Evolutionary conservation across 2,113 vertebrate species (phyloP).

Genomic region (Otus sunia): DNA sequence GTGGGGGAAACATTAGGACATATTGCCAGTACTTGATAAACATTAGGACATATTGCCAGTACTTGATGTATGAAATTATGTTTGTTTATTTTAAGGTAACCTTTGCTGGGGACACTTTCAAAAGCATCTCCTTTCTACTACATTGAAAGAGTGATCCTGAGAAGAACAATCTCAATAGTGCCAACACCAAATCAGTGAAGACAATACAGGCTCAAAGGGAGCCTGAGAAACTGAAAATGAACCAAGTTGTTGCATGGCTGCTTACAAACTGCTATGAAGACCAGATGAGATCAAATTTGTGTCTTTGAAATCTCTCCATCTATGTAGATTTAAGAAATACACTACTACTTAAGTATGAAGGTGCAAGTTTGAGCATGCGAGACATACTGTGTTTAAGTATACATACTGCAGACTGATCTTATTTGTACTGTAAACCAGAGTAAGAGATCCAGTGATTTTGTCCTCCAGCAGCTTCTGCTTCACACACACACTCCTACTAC

Average conservation of each 20-base stretch:
- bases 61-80: not conserved
- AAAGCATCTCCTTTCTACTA: not conserved
- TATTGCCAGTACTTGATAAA: not conserved
- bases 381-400: not conserved
- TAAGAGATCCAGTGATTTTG: slow-evolving; percentile 26
- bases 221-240: not conserved
- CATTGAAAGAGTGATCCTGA: not conserved
- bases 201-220: not conserved
- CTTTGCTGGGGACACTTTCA: not conserved
- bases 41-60: not conserved
- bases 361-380: slow-evolving; percentile 13
- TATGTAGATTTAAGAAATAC: not conserved
- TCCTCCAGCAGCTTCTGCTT: slow-evolving; percentile 28
- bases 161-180: not conserved
- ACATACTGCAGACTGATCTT: not conserved
- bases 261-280: not conserved
- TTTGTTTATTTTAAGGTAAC: not conserved
- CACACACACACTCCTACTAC: not conserved
- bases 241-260: not conserved
- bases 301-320: slow-evolving; percentile 4
- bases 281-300: not conserved
- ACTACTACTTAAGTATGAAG: not conserved
- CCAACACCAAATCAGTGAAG: not conserved
- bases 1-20: not conserved
- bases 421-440: slow-evolving; percentile 32